These are phyloP conservation scores for Dascillus cervinus DNA, from an alignment of 2,888 invertebrate genomes.

Conservation along the genomic window DNA sequence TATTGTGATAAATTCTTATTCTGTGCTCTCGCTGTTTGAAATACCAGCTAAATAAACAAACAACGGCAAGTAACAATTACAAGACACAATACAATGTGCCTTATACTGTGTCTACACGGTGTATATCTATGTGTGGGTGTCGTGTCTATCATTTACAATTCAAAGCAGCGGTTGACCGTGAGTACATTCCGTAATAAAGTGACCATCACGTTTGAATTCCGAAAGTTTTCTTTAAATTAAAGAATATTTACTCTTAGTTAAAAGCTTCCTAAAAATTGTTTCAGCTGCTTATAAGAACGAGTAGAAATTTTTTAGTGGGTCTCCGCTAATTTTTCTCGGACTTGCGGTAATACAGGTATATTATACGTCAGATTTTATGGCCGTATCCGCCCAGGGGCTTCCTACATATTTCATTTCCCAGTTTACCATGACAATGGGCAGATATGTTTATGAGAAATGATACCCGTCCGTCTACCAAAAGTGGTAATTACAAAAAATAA, in stretches of 20 bases:
- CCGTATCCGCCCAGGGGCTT: constrained; percentile 11
- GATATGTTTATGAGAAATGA: constrained; percentile 27
- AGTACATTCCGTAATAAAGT: constrained; percentile 13
- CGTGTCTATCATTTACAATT: constrained; percentile 28
- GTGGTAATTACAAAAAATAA: constrained; percentile 30
- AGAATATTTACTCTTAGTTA: constrained; percentile 14
- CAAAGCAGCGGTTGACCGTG: constrained; percentile 23
- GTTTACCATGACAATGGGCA: constrained; percentile 31
- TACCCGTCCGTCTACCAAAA: constrained; percentile 19
- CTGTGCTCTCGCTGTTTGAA: constrained; percentile 4
- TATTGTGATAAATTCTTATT: no score
- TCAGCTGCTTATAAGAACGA: no score
- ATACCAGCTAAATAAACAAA: constrained; percentile 15
- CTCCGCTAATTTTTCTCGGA: constrained; percentile 9
- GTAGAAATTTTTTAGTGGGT: constrained; percentile 13
- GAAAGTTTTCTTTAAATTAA: constrained; percentile 1
- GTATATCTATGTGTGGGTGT: constrained; percentile 24
- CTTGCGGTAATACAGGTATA: constrained; percentile 10
- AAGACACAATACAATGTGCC: constrained; percentile 16
- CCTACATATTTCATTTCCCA: constrained; percentile 27
- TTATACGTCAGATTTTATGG: neutral
- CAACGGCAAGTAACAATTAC: constrained; percentile 20
- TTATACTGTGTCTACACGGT: constrained; percentile 14
- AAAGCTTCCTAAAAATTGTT: no score
- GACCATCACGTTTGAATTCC: constrained; percentile 13